Conservation (phyloP, 2,113 vertebrate genomes). For the Eptesicus fuscus region DNA sequence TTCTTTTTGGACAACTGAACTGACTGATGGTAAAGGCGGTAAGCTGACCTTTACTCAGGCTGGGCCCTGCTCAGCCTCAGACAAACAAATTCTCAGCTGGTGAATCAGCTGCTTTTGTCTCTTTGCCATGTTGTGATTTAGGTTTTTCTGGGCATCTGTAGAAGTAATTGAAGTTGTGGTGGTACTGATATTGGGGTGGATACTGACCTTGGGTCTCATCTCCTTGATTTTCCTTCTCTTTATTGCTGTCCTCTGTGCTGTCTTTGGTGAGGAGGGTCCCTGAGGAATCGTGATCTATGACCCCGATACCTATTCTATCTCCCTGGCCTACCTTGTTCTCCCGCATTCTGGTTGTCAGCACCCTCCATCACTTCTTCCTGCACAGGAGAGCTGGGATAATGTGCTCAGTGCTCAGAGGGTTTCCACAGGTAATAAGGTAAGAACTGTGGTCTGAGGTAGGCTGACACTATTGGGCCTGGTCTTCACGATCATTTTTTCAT, state of each 20-base stretch:
- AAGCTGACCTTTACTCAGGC: background rate
- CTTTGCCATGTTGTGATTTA: background rate
- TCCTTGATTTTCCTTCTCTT: background rate
- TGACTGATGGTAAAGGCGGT: background rate
- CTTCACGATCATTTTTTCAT: background rate
- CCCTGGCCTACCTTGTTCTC: background rate
- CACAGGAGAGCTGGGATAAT: background rate
- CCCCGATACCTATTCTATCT: background rate
- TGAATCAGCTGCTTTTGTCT: background rate
- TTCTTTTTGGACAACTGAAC: background rate
- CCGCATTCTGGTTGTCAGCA: background rate
- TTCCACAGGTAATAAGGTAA: background rate
- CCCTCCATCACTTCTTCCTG: background rate
- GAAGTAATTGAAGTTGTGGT: background rate
- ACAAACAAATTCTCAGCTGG: background rate
- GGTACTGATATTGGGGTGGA: background rate
- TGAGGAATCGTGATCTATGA: background rate
- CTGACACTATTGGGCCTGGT: background rate
- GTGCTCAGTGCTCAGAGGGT: background rate
- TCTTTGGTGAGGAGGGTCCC: background rate
- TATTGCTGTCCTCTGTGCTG: background rate
- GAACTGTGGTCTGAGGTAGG: background rate
- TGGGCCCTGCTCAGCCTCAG: background rate
- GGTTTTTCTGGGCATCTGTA: background rate
- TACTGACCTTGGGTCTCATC: background rate